phyloP scores from a whole-genome alignment of 2,888 invertebrate species.

The Elegia similella region DNA sequence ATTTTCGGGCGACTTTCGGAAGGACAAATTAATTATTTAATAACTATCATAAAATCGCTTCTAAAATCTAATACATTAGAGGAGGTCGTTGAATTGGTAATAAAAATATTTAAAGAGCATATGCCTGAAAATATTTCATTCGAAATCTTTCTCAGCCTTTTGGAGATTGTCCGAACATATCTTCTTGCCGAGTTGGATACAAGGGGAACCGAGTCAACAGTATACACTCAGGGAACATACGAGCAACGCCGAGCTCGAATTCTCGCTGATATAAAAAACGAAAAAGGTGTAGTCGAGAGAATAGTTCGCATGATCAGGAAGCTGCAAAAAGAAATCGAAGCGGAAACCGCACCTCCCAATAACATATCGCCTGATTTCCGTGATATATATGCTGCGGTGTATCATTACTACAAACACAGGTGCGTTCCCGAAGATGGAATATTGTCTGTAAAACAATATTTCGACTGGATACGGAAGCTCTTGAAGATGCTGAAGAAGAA shows the following conservation, averaged over 20 bases:
- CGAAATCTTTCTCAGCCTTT: slow-evolving; percentile 7
- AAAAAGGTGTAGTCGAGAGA: background rate
- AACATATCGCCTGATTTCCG: slow-evolving; percentile 11
- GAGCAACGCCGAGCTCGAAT: background rate
- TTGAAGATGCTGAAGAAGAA: slow-evolving; percentile 1
- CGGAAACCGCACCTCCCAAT: background rate
- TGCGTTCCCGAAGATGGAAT: background rate
- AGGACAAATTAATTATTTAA: slow-evolving; percentile 6
- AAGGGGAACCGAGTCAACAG: slow-evolving; percentile 5
- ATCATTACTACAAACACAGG: slow-evolving; percentile 11
- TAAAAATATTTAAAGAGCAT: slow-evolving; percentile 4
- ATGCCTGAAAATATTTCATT: background rate
- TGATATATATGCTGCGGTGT: slow-evolving; percentile 11
- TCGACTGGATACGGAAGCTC: background rate
- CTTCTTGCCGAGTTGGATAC: background rate
- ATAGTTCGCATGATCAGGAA: background rate
- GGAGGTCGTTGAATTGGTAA: slow-evolving; percentile 6
- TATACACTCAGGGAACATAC: background rate
- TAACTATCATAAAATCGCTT: background rate
- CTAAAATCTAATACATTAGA: background rate
- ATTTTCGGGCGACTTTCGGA: background rate
- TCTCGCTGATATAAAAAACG: background rate
- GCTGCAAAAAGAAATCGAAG: slow-evolving; percentile 5
- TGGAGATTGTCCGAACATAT: slow-evolving; percentile 7
- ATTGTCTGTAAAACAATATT: slow-evolving; percentile 8